Percentiles rank a stretch among this genome's conserved stretches.
phyloP scores from a whole-genome alignment of 1,140 invertebrate species.

The Onthophagus taurus region DNA sequence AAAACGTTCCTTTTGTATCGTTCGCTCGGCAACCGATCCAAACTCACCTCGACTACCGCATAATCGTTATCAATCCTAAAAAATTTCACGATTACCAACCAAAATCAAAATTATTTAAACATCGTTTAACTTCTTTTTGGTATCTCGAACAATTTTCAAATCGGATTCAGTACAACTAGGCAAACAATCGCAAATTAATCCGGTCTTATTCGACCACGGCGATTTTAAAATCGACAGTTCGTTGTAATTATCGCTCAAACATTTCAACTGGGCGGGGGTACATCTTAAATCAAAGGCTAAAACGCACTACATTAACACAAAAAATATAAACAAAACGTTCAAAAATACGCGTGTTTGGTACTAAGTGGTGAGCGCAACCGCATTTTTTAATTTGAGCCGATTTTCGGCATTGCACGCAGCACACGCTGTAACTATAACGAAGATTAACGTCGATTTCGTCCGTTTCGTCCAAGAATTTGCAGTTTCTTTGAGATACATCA shows the following conservation, averaged over 20 bases:
- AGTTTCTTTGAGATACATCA: slow-evolving; percentile 38
- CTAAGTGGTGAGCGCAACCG: slow-evolving; percentile 57
- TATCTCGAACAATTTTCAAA: slow-evolving; percentile 32
- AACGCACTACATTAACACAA: slow-evolving; percentile 3
- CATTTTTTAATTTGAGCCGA: slow-evolving; percentile 49
- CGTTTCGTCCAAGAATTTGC: slow-evolving; percentile 55
- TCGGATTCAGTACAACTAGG: slow-evolving; percentile 46
- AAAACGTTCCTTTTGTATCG: slow-evolving; percentile 45
- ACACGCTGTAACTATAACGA: slow-evolving; percentile 57
- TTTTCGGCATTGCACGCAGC: slow-evolving; percentile 56
- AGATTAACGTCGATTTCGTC: slow-evolving; percentile 48
- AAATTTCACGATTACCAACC: slow-evolving; percentile 1
- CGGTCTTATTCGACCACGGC: slow-evolving; percentile 31
- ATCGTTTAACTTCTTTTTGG: slow-evolving; percentile 27
- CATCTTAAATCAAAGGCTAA: slow-evolving; percentile 36
- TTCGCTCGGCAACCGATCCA: slow-evolving; percentile 38
- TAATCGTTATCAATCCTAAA: slow-evolving; percentile 27
- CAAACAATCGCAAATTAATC: slow-evolving; percentile 39
- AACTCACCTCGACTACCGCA: slow-evolving; percentile 32
- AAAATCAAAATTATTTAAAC: no score
- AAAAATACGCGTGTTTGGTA: slow-evolving; percentile 47
- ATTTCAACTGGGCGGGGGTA: slow-evolving; percentile 48
- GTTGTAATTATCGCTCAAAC: slow-evolving; percentile 50
- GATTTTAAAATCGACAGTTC: slow-evolving; percentile 51
- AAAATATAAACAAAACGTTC: neutral